Conservation (phyloP, 2,888 invertebrate genomes). For the Dolomedes plantarius region DNA sequence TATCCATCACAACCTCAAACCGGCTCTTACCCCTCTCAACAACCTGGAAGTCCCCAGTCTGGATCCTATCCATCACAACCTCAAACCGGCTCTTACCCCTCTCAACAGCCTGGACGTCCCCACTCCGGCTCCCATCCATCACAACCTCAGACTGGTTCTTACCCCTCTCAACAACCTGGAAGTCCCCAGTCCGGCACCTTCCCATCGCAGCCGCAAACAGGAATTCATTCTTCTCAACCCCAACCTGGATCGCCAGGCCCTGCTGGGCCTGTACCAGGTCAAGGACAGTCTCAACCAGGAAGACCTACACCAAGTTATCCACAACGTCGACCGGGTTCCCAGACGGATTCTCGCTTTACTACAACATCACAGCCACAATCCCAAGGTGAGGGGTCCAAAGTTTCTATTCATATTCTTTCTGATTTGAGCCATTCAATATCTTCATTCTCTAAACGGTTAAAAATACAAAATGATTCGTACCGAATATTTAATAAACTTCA, state of each 20-base stretch:
- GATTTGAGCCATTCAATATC: too few species aligned
- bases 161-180: background rate
- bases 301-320: background rate
- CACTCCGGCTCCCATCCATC: background rate
- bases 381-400: too few species aligned
- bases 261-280: background rate
- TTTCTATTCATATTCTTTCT: too few species aligned
- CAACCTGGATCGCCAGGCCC: slow-evolving; percentile 1
- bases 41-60: background rate
- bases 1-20: background rate
- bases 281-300: background rate
- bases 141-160: background rate
- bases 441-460: too few species aligned
- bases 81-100: slow-evolving; percentile 8
- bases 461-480: too few species aligned
- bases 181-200: background rate
- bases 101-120: background rate
- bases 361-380: background rate
- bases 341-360: background rate
- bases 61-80: slow-evolving; percentile 11
- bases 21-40: background rate
- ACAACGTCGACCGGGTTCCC: background rate
- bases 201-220: slow-evolving; percentile 11
- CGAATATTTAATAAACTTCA: too few species aligned
- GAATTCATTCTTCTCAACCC: background rate